Evolutionary conservation across 2,797 vertebrate genomes (phyloP).

Genomic region (Protonibea diacanthus): DNA sequence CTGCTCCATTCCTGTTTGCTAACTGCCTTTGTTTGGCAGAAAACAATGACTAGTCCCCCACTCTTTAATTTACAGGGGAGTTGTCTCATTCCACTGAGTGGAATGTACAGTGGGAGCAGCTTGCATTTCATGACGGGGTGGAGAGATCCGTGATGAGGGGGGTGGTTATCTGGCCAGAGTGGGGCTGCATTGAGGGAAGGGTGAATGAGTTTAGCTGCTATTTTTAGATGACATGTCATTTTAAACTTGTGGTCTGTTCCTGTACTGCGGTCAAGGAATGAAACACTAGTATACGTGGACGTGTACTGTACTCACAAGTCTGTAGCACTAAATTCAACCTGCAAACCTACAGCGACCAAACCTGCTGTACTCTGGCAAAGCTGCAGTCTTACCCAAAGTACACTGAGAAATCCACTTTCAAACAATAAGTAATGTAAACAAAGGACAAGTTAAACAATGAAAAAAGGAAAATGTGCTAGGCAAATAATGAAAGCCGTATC

Average conservation of each 20-base stretch:
- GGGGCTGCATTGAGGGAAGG: conserved; percentile 58
- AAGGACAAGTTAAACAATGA: conserved; percentile 14
- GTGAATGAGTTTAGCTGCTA: conserved; percentile 77
- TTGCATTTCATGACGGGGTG: conserved; percentile 78
- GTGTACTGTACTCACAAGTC: conserved; percentile 2
- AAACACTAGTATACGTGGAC: conserved; percentile 39
- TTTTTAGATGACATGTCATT: conserved; percentile 79
- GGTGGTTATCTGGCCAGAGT: conserved; percentile 63
- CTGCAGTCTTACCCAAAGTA: conserved; percentile 4
- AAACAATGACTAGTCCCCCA: conserved; percentile 58
- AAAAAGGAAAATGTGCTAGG: conserved; percentile 1
- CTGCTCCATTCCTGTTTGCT: conserved; percentile 42
- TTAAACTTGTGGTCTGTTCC: conserved; percentile 58
- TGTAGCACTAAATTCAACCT: conserved; percentile 6
- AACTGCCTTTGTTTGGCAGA: conserved; percentile 61
- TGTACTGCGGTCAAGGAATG: conserved; percentile 45
- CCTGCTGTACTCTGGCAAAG: conserved; percentile 2
- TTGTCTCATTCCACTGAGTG: conserved; percentile 74
- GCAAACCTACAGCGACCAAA: background rate
- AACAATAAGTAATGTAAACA: conserved; percentile 12
- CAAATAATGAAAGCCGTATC: conserved; percentile 33
- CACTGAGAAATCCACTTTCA: conserved; percentile 28
- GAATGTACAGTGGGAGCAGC: conserved; percentile 80
- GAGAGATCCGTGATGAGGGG: conserved; percentile 57
- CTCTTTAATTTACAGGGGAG: conserved; percentile 67